Evolutionary conservation across 2,797 vertebrate species (phyloP).

Genomic region (Notamacropus eugenii): DNA sequence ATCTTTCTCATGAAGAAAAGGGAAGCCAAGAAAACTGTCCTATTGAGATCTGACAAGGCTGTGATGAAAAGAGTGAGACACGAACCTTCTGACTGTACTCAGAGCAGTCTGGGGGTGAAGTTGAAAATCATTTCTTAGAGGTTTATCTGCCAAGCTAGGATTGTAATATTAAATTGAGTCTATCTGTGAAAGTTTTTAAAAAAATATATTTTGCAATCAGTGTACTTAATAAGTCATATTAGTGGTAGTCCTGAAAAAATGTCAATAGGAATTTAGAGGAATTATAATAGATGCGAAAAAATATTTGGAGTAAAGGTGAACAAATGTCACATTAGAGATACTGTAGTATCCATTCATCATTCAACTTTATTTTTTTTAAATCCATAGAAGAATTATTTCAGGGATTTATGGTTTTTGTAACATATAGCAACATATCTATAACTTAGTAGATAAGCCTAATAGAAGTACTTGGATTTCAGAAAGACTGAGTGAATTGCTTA

Average conservation of each 20-base stretch:
- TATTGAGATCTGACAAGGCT: accelerated
- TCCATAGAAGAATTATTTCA: not conserved
- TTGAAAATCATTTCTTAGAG: not conserved
- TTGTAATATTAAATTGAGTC: not conserved
- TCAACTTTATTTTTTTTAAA: not conserved
- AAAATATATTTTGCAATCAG: not conserved
- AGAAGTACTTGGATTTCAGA: not conserved
- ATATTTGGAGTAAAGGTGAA: not conserved
- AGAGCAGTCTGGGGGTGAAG: not conserved
- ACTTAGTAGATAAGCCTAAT: not conserved
- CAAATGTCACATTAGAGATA: not conserved
- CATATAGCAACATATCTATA: not conserved
- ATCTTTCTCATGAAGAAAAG: accelerated
- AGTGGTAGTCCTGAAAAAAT: not conserved
- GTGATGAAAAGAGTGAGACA: not conserved
- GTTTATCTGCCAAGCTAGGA: not conserved
- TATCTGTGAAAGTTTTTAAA: not conserved
- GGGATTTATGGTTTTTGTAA: not conserved
- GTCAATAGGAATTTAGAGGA: not conserved
- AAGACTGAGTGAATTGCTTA: not conserved
- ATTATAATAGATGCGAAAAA: not conserved
- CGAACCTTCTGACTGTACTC: not conserved
- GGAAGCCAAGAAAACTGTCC: accelerated
- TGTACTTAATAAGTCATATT: not conserved
- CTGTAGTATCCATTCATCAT: not conserved